Percentiles rank a stretch among this genome's conserved stretches.
Conservation (phyloP, 1,140 invertebrate species). For the Pristionchus pacificus region DNA sequence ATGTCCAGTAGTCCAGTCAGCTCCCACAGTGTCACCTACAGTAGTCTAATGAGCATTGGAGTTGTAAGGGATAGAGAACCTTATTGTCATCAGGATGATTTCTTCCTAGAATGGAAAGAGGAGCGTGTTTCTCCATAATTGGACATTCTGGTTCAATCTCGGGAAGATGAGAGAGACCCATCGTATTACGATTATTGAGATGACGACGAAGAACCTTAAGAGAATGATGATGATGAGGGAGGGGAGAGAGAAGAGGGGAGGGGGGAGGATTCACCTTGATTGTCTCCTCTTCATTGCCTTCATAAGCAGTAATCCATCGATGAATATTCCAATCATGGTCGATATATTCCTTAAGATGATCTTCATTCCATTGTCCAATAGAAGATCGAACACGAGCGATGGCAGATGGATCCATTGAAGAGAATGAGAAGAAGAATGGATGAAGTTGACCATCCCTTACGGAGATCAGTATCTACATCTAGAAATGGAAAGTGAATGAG, state of each 20-base stretch:
- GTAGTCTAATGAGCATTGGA: too few species aligned
- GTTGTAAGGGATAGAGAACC: too few species aligned
- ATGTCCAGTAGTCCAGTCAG: slow-evolving; percentile 32
- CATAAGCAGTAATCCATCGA: slow-evolving; percentile 28
- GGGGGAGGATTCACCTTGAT: slow-evolving; percentile 8
- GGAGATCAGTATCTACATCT: too few species aligned
- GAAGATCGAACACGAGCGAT: not conserved
- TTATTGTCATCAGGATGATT: slow-evolving; percentile 37
- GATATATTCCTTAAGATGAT: slow-evolving; percentile 20
- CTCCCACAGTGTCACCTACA: slow-evolving; percentile 35
- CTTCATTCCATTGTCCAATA: not conserved
- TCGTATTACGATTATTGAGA: slow-evolving; percentile 30
- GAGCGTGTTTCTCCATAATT: slow-evolving; percentile 23
- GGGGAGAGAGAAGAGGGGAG: not conserved
- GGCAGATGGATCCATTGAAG: too few species aligned
- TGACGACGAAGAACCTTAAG: slow-evolving; percentile 26
- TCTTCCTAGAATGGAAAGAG: slow-evolving; percentile 32
- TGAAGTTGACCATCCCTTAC: too few species aligned
- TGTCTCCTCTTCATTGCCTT: slow-evolving; percentile 22
- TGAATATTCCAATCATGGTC: slow-evolving; percentile 26
- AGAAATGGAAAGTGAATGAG: too few species aligned
- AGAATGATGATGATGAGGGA: not conserved
- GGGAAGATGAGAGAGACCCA: slow-evolving; percentile 9
- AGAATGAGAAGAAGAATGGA: too few species aligned
- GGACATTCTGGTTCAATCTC: slow-evolving; percentile 19